Evolutionary conservation across 1,140 invertebrate genomes (phyloP), one percentile per base, ranked within the genome.

Genomic region (Saccostrea echinata): DNA sequence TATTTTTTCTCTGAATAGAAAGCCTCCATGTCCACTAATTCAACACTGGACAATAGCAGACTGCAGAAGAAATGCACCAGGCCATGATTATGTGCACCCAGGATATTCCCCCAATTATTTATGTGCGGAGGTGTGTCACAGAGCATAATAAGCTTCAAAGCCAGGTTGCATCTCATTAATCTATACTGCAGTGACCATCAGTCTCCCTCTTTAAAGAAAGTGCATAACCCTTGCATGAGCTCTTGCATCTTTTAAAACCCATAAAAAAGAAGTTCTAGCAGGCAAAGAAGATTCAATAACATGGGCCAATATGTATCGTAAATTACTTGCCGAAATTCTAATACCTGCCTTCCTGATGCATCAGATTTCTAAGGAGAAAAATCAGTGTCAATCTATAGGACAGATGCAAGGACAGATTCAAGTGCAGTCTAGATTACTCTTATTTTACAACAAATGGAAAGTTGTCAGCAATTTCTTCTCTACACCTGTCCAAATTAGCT

Each of bases 401-500:
- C 68, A 76, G 68, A 76, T 76, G 68, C 68, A 76, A 76, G 27
- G 27, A 76, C 30, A 27, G 30, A 76, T 76, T 76, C 30, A 33
- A 76, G 27, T 33, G 68, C 68, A 76, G 30, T 18, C 12, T 4
- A 76, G 68, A 76, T 30, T 30, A 76, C 68, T 30, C 68, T 76
- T 76, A 76, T 30, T 76, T 30, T 76, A 27, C 24, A 76, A 76
- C 68, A 30, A 76, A 76, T 76, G 68, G 68, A 76, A 76, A 30
- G 24, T 30, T 30, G 68, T 76, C 68, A 30, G 68, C 68, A 76
- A 35, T 76, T 30, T 27, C 27, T 33, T 27, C 68, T 16, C 30
- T 76, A 76, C 68, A 76, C 68, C 68, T 76, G 68, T 76, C 68
- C 68, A 76, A 76, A 76, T 76, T 76, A 76, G 68, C 68, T 76